phyloP scores from a whole-genome alignment of 2,888 invertebrate species.

The Podabrus alpinus region DNA sequence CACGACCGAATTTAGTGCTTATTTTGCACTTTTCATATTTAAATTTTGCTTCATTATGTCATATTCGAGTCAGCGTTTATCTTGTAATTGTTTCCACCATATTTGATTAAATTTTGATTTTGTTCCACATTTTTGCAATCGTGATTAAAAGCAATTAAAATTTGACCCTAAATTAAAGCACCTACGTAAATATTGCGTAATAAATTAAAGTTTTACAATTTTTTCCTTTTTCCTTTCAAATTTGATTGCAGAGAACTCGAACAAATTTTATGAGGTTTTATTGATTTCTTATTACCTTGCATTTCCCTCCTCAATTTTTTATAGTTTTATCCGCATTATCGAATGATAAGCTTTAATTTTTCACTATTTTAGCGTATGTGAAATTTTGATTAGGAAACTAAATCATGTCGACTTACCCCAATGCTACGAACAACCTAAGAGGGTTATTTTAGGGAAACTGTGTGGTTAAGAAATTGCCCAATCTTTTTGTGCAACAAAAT shows the following conservation, averaged over 20 bases:
- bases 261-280: neutral
- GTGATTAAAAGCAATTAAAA: neutral
- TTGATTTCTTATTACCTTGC: neutral
- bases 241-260: neutral
- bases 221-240: neutral
- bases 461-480: neutral
- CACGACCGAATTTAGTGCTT: constrained; percentile 34
- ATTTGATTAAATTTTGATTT: neutral
- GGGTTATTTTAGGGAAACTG: neutral
- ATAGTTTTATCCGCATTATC: neutral
- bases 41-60: neutral
- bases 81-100: neutral
- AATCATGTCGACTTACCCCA: neutral
- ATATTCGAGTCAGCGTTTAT: constrained; percentile 30
- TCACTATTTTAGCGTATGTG: neutral
- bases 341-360: neutral
- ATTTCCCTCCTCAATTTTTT: neutral
- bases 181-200: neutral
- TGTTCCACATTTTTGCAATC: neutral
- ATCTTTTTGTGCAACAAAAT: neutral
- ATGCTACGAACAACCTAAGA: neutral
- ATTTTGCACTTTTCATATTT: constrained; percentile 37
- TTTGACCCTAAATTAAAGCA: neutral
- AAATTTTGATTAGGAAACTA: neutral
- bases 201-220: constrained; percentile 1